These are phyloP conservation scores for Zaprionus inermis DNA, from an alignment of 1,140 invertebrate genomes.

Conservation along the genomic window DNA sequence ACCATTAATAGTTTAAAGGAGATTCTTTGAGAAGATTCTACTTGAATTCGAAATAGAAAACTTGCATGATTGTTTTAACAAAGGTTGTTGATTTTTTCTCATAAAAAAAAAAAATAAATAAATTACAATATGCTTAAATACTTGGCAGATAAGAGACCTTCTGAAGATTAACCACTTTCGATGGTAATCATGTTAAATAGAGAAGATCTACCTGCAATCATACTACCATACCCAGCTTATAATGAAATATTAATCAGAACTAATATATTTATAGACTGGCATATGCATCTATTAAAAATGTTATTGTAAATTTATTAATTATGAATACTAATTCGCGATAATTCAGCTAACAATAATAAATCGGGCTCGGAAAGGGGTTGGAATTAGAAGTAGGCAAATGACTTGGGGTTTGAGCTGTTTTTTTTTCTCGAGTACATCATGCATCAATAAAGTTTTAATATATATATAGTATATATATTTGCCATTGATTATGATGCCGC, in stretches of 20 bases:
- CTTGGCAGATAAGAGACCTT: too few species aligned
- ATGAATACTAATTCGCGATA: slow-evolving; percentile 5
- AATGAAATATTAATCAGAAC: background rate
- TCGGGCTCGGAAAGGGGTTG: background rate
- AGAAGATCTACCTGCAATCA: background rate
- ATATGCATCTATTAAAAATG: slow-evolving; percentile 1
- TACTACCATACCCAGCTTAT: background rate
- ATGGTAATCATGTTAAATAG: too few species aligned
- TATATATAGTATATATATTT: too few species aligned
- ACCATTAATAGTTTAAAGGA: too few species aligned
- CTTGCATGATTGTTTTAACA: too few species aligned
- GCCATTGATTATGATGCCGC: background rate
- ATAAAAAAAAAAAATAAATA: too few species aligned
- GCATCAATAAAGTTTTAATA: background rate
- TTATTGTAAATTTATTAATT: slow-evolving; percentile 9
- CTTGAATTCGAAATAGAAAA: too few species aligned
- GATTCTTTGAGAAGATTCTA: too few species aligned
- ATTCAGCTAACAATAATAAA: background rate
- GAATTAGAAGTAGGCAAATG: background rate
- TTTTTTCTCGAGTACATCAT: background rate
- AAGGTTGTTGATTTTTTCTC: too few species aligned
- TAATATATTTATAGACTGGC: background rate
- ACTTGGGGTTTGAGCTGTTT: background rate
- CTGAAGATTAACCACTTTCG: too few species aligned
- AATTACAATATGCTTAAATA: too few species aligned